These are phyloP conservation scores for Tachycineta bicolor DNA, from an alignment of 2,113 vertebrate species.

Conservation along the genomic window DNA sequence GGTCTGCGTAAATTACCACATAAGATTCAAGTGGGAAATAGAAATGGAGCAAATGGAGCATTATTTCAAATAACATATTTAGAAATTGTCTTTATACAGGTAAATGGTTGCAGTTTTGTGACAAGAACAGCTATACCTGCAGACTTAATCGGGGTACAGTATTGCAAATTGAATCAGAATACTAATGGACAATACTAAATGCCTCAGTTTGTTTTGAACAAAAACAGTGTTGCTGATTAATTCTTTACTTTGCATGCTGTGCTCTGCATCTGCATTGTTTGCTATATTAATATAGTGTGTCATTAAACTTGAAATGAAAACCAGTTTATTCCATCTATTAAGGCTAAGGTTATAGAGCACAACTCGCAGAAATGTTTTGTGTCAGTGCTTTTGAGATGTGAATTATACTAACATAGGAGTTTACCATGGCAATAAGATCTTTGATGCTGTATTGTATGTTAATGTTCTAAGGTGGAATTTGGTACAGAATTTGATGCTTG, in stretches of 20 bases:
- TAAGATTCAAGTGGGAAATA: background rate
- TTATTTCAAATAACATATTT: slow-evolving; percentile 60
- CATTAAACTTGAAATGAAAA: background rate
- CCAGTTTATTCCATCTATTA: background rate
- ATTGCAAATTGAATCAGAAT: slow-evolving; percentile 61
- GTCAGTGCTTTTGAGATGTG: slow-evolving; percentile 51
- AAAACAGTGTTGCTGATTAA: slow-evolving; percentile 34
- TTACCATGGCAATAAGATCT: slow-evolving; percentile 58
- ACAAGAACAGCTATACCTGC: slow-evolving; percentile 74
- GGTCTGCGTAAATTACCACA: background rate
- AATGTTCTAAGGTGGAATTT: slow-evolving; percentile 23
- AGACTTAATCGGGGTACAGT: slow-evolving; percentile 88
- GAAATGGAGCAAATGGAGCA: background rate
- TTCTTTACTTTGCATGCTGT: slow-evolving; percentile 58
- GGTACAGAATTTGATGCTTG: slow-evolving; percentile 34
- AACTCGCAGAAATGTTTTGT: background rate
- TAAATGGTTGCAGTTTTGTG: slow-evolving; percentile 87
- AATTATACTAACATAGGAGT: slow-evolving; percentile 63
- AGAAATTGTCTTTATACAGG: slow-evolving; percentile 84
- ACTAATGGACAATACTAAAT: slow-evolving; percentile 68
- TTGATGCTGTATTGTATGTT: slow-evolving; percentile 43
- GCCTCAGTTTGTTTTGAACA: background rate
- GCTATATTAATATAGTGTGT: background rate
- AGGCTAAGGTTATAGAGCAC: background rate
- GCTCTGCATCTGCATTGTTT: background rate